These are phyloP conservation scores for Sebastes steindachneri DNA, from an alignment of 2,797 vertebrate genomes.

Conservation along the genomic window DNA sequence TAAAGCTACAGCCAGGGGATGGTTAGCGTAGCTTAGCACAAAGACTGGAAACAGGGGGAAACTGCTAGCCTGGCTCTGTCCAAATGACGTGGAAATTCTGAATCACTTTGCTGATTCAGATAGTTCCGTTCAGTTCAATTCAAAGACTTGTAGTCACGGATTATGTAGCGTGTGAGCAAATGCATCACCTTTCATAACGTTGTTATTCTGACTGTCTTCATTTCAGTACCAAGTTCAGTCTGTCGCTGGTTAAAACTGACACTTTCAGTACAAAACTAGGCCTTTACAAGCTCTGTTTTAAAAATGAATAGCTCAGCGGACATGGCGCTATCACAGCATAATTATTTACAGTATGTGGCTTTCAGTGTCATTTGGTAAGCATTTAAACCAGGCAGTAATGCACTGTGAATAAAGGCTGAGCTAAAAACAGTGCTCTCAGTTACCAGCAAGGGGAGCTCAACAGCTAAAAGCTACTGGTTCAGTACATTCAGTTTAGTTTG, in stretches of 20 bases:
- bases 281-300: neutral
- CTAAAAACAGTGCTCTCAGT: neutral
- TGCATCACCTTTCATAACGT: neutral
- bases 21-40: conserved; percentile 14
- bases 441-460: conserved; percentile 1
- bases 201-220: neutral
- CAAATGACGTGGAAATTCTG: conserved; percentile 16
- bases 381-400: neutral
- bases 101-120: conserved; percentile 31
- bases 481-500: neutral
- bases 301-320: neutral
- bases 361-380: neutral
- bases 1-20: neutral
- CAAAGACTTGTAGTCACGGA: neutral
- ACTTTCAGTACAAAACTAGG: neutral
- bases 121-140: neutral
- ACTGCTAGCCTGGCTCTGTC: neutral
- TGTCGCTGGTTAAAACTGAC: neutral
- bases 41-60: conserved; percentile 13
- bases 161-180: too few species aligned
- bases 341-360: neutral
- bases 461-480: neutral
- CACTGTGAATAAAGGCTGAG: neutral
- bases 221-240: neutral
- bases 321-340: neutral